Percentiles rank a stretch among this genome's conserved stretches.
Conservation (phyloP, 2,888 invertebrate genomes). For the Stenurella melanura region DNA sequence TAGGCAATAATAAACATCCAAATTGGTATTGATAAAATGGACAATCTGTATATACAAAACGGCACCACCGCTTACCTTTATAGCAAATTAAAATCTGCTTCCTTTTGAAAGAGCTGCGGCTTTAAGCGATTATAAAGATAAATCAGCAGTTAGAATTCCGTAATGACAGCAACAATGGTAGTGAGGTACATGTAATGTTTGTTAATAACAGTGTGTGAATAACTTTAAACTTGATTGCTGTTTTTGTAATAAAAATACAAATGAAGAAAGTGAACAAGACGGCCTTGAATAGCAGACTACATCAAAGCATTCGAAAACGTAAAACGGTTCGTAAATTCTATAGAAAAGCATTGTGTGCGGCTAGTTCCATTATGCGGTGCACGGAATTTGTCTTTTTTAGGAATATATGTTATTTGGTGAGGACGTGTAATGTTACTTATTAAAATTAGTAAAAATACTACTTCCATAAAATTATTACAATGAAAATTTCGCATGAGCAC, state of each 20-base stretch:
- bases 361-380: neutral
- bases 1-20: too few relatives aligned
- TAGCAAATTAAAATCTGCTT: neutral
- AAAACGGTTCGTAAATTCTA: neutral
- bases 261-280: constrained; percentile 65
- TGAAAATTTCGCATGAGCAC: too few relatives aligned
- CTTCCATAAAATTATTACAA: too few relatives aligned
- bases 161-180: constrained; percentile 9
- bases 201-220: constrained; percentile 28
- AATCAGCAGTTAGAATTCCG: constrained; percentile 16
- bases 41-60: neutral
- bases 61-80: neutral
- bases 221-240: constrained; percentile 24
- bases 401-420: neutral
- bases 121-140: constrained; percentile 1
- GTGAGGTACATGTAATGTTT: constrained; percentile 5
- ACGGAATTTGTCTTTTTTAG: neutral
- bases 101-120: neutral
- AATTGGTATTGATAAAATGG: neutral
- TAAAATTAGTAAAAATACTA: too few relatives aligned
- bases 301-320: constrained; percentile 40
- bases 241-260: constrained; percentile 59
- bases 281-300: constrained; percentile 62
- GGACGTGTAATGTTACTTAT: too few relatives aligned
- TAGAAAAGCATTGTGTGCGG: neutral